Percentiles rank a stretch among this genome's conserved stretches.
phyloP scores from a whole-genome alignment of 2,797 vertebrate genomes.

The Emydoidea blandingii region DNA sequence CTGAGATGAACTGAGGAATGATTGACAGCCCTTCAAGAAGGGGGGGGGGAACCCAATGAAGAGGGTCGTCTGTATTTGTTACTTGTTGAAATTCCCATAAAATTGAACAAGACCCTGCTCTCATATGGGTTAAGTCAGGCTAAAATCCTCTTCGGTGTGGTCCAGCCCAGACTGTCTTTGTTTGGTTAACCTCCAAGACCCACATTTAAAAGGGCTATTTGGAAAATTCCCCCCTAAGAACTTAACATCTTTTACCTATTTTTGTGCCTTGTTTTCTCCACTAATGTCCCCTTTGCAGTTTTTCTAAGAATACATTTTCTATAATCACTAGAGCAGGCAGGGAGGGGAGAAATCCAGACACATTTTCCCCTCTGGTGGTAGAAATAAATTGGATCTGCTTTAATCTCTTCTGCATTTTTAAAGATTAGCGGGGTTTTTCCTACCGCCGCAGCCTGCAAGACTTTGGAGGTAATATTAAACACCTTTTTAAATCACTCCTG shows the following conservation, averaged over 20 bases:
- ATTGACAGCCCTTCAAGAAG: conserved; percentile 75
- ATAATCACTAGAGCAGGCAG: neutral
- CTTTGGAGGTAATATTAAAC: neutral
- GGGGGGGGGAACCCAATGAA: conserved; percentile 41
- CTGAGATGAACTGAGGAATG: conserved; percentile 28
- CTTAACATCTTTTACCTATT: conserved; percentile 81
- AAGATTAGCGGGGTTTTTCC: neutral
- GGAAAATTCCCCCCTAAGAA: conserved; percentile 84
- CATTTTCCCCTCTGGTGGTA: neutral
- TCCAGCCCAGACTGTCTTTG: conserved; percentile 92
- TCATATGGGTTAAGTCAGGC: conserved; percentile 85
- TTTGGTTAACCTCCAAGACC: conserved; percentile 94
- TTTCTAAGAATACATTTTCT: conserved; percentile 49
- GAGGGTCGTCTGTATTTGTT: conserved; percentile 78
- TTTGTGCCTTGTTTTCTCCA: conserved; percentile 67
- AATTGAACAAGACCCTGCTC: conserved; percentile 88
- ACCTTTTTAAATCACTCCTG: neutral
- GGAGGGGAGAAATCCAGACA: neutral
- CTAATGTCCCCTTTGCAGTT: neutral
- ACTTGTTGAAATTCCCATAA: conserved; percentile 88
- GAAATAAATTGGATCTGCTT: neutral
- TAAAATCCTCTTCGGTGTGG: conserved; percentile 92
- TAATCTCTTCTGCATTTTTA: conserved; percentile 28
- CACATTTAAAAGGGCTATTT: conserved; percentile 88
- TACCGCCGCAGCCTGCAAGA: fast-evolving